phyloP scores from a whole-genome alignment of 2,797 vertebrate species.

The Rhodeus uyekii region DNA sequence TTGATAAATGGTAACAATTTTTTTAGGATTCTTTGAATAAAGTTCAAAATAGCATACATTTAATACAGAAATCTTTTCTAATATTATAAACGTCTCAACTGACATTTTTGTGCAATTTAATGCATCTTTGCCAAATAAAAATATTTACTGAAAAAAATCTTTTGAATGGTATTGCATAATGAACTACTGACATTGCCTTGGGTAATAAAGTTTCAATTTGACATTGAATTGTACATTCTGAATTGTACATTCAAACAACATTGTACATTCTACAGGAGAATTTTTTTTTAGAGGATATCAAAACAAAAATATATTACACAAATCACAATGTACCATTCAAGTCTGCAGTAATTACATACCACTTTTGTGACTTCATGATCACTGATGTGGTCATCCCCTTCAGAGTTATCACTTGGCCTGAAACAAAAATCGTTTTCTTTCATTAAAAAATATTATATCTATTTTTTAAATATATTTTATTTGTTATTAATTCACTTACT shows the following conservation, averaged over 20 bases:
- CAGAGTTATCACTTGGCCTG: constrained; percentile 57
- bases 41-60: too few species aligned
- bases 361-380: constrained; percentile 69
- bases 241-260: too few species aligned
- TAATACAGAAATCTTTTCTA: too few species aligned
- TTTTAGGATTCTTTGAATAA: too few species aligned
- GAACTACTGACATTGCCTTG: too few species aligned
- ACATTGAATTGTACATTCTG: too few species aligned
- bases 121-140: too few species aligned
- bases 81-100: too few species aligned
- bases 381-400: constrained; percentile 10
- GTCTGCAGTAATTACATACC: constrained; percentile 56
- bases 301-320: background rate
- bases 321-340: background rate
- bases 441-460: background rate
- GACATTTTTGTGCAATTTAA: too few species aligned
- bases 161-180: too few species aligned
- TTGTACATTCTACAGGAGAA: background rate
- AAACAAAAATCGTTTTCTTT: constrained; percentile 16
- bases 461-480: background rate
- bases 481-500: constrained; percentile 59
- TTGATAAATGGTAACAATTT: too few species aligned
- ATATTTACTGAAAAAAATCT: too few species aligned
- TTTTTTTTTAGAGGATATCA: background rate
- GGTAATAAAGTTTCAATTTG: background rate